Percentiles rank a stretch among this genome's conserved stretches.
These are phyloP conservation scores for Tauraco hartlaubi DNA, from an alignment of 2,797 vertebrate species.

Conservation along the genomic window DNA sequence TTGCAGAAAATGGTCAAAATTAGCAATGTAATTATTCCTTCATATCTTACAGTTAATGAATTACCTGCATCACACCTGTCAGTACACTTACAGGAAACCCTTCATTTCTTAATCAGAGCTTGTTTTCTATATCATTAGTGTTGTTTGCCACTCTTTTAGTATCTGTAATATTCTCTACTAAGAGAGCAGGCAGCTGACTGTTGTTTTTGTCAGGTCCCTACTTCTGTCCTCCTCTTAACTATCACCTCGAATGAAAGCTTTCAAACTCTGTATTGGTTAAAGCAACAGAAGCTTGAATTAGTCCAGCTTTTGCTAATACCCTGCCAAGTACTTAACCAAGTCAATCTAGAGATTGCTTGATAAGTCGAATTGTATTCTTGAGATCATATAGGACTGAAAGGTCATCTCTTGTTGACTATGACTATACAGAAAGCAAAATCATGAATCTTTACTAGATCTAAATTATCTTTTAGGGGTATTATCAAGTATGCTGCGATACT, in stretches of 20 bases:
- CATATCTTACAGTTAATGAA: not conserved
- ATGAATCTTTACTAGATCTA: not conserved
- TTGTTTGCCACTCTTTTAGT: not conserved
- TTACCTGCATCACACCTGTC: not conserved
- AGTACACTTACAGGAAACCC: not conserved
- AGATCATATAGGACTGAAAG: not conserved
- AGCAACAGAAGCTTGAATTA: slow-evolving; percentile 29
- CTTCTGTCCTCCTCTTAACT: not conserved
- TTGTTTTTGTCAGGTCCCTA: not conserved
- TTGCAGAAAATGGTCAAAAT: not conserved
- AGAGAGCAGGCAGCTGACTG: not conserved
- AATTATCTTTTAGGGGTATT: not conserved
- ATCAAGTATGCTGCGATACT: not conserved
- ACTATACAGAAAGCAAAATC: not conserved
- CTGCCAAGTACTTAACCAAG: slow-evolving; percentile 18
- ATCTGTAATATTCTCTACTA: not conserved
- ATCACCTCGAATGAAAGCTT: slow-evolving; percentile 4
- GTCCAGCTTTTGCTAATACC: not conserved
- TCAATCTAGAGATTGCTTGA: not conserved
- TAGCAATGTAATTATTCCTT: not conserved
- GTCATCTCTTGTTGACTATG: not conserved
- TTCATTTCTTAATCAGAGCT: slow-evolving; percentile 8
- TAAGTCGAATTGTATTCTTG: not conserved
- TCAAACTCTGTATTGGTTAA: slow-evolving; percentile 28
- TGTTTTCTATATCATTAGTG: not conserved